Percentiles rank a stretch among this genome's conserved stretches.
phyloP scores from a whole-genome alignment of 1,140 invertebrate genomes.

The Catajapyx aquilonaris region DNA sequence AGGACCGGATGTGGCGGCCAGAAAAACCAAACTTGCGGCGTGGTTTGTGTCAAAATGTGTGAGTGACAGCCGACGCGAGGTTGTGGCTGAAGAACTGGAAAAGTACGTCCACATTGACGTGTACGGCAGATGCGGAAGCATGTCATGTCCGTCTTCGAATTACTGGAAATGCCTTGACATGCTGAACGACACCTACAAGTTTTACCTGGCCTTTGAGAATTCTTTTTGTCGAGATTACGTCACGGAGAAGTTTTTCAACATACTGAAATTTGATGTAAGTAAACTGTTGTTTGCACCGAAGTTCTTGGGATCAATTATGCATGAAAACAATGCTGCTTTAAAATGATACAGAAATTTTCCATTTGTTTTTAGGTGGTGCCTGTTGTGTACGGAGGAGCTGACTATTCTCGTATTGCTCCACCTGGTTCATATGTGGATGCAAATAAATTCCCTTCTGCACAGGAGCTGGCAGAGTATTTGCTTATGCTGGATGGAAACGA shows the following conservation, averaged over 20 bases:
- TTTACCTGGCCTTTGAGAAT: slow-evolving; percentile 16
- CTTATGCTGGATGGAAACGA: slow-evolving; percentile 18
- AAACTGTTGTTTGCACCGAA: too few relatives aligned
- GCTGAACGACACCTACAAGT: slow-evolving; percentile 11
- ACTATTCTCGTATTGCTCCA: slow-evolving; percentile 15
- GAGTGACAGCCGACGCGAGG: slow-evolving; percentile 11
- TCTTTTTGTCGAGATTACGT: slow-evolving; percentile 20
- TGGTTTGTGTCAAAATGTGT: slow-evolving; percentile 16
- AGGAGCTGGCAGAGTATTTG: slow-evolving; percentile 11
- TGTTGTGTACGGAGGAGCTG: slow-evolving; percentile 11
- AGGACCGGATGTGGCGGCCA: neutral
- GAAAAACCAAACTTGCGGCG: slow-evolving; percentile 10
- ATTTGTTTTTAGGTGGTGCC: too few relatives aligned
- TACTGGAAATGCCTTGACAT: slow-evolving; percentile 11
- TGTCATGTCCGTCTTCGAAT: slow-evolving; percentile 2
- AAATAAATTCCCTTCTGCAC: slow-evolving; percentile 14
- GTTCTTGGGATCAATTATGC: too few relatives aligned
- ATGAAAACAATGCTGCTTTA: too few relatives aligned
- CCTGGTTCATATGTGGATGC: slow-evolving; percentile 20
- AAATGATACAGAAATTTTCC: too few relatives aligned
- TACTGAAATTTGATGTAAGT: neutral
- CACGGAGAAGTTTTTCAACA: slow-evolving; percentile 21
- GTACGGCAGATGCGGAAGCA: slow-evolving; percentile 22
- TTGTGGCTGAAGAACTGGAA: slow-evolving; percentile 17
- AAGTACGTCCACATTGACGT: slow-evolving; percentile 25